Evolutionary conservation across 30 jellyfish, hydroid and myxozoan genomes (phyloP).

Genomic region (Pseudorhiza aurosa): DNA sequence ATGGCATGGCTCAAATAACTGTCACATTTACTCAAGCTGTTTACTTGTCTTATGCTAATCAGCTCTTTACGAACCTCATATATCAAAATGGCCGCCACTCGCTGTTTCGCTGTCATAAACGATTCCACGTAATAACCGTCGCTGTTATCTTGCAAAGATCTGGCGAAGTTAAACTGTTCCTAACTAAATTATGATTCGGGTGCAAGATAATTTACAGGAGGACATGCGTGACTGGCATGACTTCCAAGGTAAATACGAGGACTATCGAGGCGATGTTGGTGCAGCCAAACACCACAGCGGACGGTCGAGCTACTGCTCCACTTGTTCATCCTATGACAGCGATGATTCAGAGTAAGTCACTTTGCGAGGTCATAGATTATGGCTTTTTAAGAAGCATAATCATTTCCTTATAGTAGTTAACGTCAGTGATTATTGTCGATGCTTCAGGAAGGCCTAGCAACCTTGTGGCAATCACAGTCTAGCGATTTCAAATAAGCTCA

Average conservation of each 20-base stretch:
- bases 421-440: neutral
- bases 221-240: conserved; percentile 61
- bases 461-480: neutral
- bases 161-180: neutral
- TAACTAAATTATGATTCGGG: conserved; percentile 44
- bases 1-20: neutral
- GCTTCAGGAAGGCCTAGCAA: neutral
- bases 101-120: neutral
- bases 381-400: no score
- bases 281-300: conserved; percentile 52
- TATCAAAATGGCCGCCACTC: conserved; percentile 82
- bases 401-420: neutral
- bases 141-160: neutral
- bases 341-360: conserved; percentile 68
- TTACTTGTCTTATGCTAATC: conserved; percentile 74
- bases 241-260: conserved; percentile 15
- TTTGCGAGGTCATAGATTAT: neutral
- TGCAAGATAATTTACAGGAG: conserved; percentile 39
- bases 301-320: conserved; percentile 76
- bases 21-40: conserved; percentile 36
- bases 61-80: conserved; percentile 71
- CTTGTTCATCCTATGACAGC: conserved; percentile 73
- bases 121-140: neutral
- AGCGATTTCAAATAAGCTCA: neutral
- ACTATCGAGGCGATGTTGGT: conserved; percentile 10